phyloP scores from a whole-genome alignment of 2,888 invertebrate genomes.

The Drosophila putrida region DNA sequence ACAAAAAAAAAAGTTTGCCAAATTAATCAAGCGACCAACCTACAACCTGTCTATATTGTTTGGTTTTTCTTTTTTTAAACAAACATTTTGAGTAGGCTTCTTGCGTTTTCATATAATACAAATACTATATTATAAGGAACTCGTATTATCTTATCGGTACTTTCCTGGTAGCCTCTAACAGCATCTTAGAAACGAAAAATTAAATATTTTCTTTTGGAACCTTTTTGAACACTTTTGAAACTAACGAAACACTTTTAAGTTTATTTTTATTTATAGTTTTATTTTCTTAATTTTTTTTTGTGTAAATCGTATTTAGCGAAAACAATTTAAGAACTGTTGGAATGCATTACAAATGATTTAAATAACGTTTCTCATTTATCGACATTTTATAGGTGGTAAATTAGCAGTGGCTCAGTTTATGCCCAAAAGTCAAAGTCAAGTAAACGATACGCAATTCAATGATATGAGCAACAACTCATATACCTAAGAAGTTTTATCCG shows the following conservation, averaged over 20 bases:
- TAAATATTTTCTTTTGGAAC: slow-evolving; percentile 34
- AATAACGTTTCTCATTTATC: slow-evolving; percentile 83
- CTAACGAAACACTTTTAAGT: slow-evolving; percentile 51
- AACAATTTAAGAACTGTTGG: slow-evolving; percentile 55
- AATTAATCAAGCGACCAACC: slow-evolving; percentile 22
- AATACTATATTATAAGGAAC: slow-evolving; percentile 19
- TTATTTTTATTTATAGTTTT: slow-evolving; percentile 35
- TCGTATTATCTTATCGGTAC: slow-evolving; percentile 43
- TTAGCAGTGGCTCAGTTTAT: slow-evolving; percentile 80
- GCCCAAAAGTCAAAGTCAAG: slow-evolving; percentile 80
- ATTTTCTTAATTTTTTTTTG: slow-evolving; percentile 15
- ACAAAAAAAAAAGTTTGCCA: slow-evolving; percentile 26
- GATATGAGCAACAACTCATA: slow-evolving; percentile 75
- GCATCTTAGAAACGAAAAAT: slow-evolving; percentile 46
- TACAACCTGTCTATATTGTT: slow-evolving; percentile 24
- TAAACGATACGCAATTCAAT: slow-evolving; percentile 80
- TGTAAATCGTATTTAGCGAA: slow-evolving; percentile 59
- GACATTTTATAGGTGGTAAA: slow-evolving; percentile 84
- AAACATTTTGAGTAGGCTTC: slow-evolving; percentile 39
- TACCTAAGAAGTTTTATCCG: slow-evolving; percentile 75
- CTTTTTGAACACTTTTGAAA: slow-evolving; percentile 25
- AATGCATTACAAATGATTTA: slow-evolving; percentile 63
- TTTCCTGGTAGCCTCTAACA: slow-evolving; percentile 56
- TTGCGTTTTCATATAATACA: slow-evolving; percentile 29
- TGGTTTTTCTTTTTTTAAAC: slow-evolving; percentile 22